Conservation (phyloP, 2,888 invertebrate genomes). For the Bellardia bayeri region DNA sequence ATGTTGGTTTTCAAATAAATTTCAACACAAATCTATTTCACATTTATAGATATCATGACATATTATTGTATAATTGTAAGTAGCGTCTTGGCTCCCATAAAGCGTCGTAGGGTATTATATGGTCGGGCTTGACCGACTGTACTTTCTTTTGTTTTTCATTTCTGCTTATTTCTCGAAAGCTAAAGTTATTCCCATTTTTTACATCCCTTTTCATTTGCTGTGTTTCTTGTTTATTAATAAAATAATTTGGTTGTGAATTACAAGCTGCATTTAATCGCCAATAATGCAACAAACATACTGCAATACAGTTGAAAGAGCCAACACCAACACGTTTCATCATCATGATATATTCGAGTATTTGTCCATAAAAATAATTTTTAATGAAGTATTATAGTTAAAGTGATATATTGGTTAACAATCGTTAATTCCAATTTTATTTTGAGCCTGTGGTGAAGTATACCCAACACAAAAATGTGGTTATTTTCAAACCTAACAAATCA, state of each 20-base stretch:
- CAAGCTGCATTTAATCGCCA: slow-evolving; percentile 20
- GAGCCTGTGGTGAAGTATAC: background rate
- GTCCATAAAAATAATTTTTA: slow-evolving; percentile 27
- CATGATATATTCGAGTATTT: slow-evolving; percentile 9
- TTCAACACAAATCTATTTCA: too few relatives aligned
- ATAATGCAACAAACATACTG: slow-evolving; percentile 17
- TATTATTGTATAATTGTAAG: too few relatives aligned
- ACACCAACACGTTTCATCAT: background rate
- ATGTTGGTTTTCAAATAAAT: too few relatives aligned
- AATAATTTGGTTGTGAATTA: background rate
- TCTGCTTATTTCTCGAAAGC: background rate
- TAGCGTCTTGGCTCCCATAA: too few relatives aligned
- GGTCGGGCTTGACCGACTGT: too few relatives aligned
- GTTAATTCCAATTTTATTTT: slow-evolving; percentile 3
- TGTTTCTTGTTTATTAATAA: slow-evolving; percentile 9
- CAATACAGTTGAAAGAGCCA: slow-evolving; percentile 7
- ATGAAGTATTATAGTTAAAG: slow-evolving; percentile 30
- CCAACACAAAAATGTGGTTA: background rate
- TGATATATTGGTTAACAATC: background rate
- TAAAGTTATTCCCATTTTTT: background rate
- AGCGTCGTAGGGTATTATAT: too few relatives aligned
- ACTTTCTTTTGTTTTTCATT: background rate
- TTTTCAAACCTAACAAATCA: too few relatives aligned
- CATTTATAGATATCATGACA: too few relatives aligned
- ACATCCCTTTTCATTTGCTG: background rate